Conservation (phyloP, 2,888 invertebrate genomes). For the Sympetrum striolatum region DNA sequence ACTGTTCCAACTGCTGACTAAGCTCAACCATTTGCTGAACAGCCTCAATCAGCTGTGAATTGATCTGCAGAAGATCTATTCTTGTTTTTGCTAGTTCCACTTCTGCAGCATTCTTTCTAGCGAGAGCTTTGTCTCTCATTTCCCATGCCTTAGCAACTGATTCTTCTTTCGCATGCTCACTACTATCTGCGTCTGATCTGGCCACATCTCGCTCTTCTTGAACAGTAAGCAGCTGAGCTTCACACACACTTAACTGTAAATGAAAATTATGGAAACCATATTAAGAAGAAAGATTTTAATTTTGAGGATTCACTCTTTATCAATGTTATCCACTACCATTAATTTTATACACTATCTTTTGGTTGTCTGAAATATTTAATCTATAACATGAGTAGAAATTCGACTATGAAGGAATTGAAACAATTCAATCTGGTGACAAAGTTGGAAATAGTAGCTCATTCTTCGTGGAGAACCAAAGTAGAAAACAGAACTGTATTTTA, state of each 20-base stretch:
- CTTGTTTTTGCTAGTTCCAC: conserved; percentile 87
- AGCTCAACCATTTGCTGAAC: conserved; percentile 94
- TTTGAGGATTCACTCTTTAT: no score
- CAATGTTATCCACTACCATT: no score
- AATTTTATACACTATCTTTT: no score
- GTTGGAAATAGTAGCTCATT: no score
- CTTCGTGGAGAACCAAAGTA: no score
- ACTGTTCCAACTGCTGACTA: conserved; percentile 93
- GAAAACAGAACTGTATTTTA: no score
- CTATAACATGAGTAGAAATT: background rate
- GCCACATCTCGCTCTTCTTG: conserved; percentile 85
- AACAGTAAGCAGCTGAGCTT: conserved; percentile 81
- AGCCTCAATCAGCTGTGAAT: conserved; percentile 91
- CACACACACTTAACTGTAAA: conserved; percentile 63
- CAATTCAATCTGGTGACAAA: no score
- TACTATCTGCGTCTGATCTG: conserved; percentile 60
- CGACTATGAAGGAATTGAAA: no score
- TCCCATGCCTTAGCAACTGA: conserved; percentile 79
- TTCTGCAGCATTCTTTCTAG: conserved; percentile 73
- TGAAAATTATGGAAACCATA: background rate
- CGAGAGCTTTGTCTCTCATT: conserved; percentile 84
- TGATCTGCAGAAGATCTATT: conserved; percentile 90
- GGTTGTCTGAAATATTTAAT: no score
- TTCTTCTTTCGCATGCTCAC: conserved; percentile 73
- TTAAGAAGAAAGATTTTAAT: no score